Evolutionary conservation across 2,113 vertebrate species (phyloP), one percentile per base, ranked within the genome.

Genomic region (Machaerirhynchus nigripectus): DNA sequence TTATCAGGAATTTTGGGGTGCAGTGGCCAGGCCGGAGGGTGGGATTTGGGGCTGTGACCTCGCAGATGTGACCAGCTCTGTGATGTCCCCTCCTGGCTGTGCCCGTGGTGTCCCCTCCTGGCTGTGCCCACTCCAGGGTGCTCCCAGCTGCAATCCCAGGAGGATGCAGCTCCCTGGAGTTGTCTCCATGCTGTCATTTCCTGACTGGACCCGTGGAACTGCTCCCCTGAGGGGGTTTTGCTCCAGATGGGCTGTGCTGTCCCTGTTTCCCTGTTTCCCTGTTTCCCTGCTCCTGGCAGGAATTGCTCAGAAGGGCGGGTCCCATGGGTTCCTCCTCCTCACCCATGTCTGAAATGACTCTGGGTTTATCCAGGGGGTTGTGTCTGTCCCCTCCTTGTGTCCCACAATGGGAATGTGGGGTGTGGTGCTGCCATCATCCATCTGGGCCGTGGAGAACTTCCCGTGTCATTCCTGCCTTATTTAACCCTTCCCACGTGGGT

Each of bases 1-100:
- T 39, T 20, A 8, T 26, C 6, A 20, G 17, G 30, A 17, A 19
- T 50, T 61, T 24, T 1, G 8, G 27, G 50, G 11, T 18, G 53
- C 28, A 27, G 64, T 1, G 47, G 3, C 31, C 1, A 40, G 52
- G 39, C 7, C 10, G 4, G 40, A 30, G 50, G 61, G 22, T 15
- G n/a, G 0, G 2, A 15, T 44, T 0, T 4, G 70, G 52, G 60
- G 61, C 1, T 91, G 30, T 5, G 83, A 6, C 30, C 22, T n/a
- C 12, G 40, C 33, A 40, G 67, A 6, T 10, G 40, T 13, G 28
- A 21, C 3, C 44, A 8, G 60, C 42, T 68, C 59, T 37, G 3
- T 0, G n/a, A n/a, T n/a, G n/a, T n/a, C n/a, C n/a, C n/a, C n/a
- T 33, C 35, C 0, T 11, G 0, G 1, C 23, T 3, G 47, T 2